These are phyloP conservation scores for Ashinkailepas kermadecensis DNA, from an alignment of 2,888 invertebrate species.

Conservation along the genomic window DNA sequence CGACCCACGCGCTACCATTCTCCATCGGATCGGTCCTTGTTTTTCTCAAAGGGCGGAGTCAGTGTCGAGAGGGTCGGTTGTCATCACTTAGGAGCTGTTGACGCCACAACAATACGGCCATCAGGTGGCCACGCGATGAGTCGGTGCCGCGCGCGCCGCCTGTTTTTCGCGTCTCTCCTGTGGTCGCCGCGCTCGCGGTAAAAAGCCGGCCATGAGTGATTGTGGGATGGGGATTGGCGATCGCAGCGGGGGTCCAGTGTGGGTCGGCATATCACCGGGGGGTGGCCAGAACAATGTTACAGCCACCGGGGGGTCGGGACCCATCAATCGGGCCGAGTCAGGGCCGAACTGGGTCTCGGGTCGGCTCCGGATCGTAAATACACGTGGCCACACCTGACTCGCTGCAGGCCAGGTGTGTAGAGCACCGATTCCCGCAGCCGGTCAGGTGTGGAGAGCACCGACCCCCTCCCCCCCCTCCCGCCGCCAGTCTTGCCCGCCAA, in stretches of 20 bases:
- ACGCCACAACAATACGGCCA: slow-evolving; percentile 17
- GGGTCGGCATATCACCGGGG: slow-evolving; percentile 12
- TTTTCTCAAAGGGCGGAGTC: slow-evolving; percentile 18
- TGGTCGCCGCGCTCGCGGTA: slow-evolving; percentile 11
- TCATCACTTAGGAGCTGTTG: slow-evolving; percentile 18
- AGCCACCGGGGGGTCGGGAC: slow-evolving; percentile 18
- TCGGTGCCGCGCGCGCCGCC: background rate
- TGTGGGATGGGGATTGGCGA: slow-evolving; percentile 23
- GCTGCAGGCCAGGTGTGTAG: background rate
- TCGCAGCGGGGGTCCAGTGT: background rate
- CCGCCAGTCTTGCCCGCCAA: background rate
- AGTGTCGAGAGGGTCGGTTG: background rate
- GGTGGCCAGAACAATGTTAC: slow-evolving; percentile 16
- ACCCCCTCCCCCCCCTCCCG: background rate
- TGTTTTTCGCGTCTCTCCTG: slow-evolving; percentile 1
- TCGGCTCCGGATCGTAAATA: background rate
- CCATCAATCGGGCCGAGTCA: background rate
- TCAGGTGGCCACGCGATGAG: background rate
- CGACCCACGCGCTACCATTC: background rate
- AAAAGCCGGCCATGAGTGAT: slow-evolving; percentile 21
- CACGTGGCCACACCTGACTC: slow-evolving; percentile 1
- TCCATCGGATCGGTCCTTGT: background rate
- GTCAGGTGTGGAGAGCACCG: background rate
- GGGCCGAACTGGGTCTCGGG: background rate
- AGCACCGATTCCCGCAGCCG: background rate